These are phyloP conservation scores for Apis laboriosa DNA, from an alignment of 1,140 invertebrate genomes.

Conservation along the genomic window DNA sequence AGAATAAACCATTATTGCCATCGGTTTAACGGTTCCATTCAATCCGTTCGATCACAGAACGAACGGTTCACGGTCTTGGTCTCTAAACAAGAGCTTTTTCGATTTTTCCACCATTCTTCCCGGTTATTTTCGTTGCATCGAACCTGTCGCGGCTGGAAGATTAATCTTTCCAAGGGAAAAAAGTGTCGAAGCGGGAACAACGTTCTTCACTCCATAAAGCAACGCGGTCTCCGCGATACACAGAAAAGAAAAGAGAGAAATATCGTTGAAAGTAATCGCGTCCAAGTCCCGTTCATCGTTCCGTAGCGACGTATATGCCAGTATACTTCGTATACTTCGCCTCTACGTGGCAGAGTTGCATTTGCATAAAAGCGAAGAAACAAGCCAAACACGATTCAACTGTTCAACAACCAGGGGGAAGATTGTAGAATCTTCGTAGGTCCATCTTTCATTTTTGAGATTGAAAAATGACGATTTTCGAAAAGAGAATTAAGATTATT, in stretches of 20 bases:
- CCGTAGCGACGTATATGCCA: conserved; percentile 1
- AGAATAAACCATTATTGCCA: neutral
- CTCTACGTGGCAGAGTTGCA: neutral
- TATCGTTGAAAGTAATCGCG: conserved; percentile 18
- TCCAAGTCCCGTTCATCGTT: conserved; percentile 23
- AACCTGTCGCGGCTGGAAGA: neutral
- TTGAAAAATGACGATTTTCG: too few species aligned
- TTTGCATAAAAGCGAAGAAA: conserved; percentile 34
- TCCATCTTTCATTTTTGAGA: neutral
- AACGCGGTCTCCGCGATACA: neutral
- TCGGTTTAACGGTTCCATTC: neutral
- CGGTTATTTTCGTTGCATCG: neutral
- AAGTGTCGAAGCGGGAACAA: conserved; percentile 1
- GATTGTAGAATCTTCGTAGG: neutral
- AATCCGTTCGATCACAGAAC: neutral
- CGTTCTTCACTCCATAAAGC: conserved; percentile 20
- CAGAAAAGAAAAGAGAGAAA: neutral
- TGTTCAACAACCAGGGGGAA: neutral
- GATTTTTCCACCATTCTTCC: neutral
- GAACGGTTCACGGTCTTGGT: neutral
- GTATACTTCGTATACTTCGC: neutral
- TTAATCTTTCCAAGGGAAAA: conserved; percentile 18
- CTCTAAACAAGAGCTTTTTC: neutral
- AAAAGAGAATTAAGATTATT: too few species aligned
- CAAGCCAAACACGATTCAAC: conserved; percentile 27